Conservation (phyloP, 2,113 vertebrate genomes). For the Taurulus bubalis region DNA sequence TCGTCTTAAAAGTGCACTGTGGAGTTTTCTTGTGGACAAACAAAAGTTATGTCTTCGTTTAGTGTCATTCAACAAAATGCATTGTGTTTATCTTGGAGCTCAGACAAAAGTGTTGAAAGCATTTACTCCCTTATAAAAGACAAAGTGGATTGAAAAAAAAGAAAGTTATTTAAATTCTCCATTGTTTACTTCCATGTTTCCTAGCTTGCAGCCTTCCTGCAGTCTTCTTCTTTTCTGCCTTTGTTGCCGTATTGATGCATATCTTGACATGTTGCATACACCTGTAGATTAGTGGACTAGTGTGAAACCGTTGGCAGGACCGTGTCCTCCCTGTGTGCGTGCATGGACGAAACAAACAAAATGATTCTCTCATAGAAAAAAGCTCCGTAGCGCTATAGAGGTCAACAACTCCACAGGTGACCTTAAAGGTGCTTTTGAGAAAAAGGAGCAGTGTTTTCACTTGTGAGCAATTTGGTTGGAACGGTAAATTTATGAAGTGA, state of each 20-base stretch:
- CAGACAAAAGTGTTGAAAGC: background rate
- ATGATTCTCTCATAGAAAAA: background rate
- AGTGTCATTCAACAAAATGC: background rate
- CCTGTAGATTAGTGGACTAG: background rate
- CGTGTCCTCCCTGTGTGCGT: background rate
- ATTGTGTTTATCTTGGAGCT: background rate
- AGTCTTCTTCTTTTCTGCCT: background rate
- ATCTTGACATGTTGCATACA: background rate
- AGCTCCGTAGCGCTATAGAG: background rate
- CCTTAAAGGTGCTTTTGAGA: background rate
- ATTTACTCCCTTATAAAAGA: background rate
- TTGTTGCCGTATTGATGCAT: background rate
- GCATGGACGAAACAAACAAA: background rate
- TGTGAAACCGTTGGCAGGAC: background rate
- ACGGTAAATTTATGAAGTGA: background rate
- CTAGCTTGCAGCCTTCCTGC: background rate
- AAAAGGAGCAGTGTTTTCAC: background rate
- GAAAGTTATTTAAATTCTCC: background rate
- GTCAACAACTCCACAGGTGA: background rate
- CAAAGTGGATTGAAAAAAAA: background rate
- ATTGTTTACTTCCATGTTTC: background rate
- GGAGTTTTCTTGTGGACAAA: background rate
- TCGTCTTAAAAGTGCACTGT: background rate
- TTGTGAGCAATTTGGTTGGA: background rate
- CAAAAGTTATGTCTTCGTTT: background rate